phyloP scores from a whole-genome alignment of 2,888 invertebrate genomes.

The Eretmocerus hayati region DNA sequence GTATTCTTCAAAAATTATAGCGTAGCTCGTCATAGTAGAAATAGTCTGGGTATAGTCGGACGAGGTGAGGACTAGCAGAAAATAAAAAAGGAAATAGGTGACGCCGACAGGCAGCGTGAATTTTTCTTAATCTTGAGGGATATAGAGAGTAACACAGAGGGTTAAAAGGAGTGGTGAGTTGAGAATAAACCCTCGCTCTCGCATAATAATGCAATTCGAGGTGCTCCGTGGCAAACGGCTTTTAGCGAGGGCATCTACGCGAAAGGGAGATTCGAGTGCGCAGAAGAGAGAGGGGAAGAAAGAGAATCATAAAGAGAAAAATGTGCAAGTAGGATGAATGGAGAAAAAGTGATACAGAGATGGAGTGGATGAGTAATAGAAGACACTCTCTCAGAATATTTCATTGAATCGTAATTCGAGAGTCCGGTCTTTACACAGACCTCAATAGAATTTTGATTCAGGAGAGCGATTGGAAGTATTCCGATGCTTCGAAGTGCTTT shows the following conservation, averaged over 20 bases:
- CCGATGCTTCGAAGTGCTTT: too few species aligned
- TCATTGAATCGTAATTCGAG: constrained; percentile 3
- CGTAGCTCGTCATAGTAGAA: too few species aligned
- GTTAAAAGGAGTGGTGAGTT: background rate
- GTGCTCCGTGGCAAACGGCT: constrained; percentile 31
- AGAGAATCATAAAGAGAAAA: constrained; percentile 16
- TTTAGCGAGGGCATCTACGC: constrained; percentile 7
- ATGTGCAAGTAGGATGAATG: constrained; percentile 21
- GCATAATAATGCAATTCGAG: constrained; percentile 30
- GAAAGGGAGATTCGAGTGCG: background rate
- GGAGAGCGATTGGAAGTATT: too few species aligned
- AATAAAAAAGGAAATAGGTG: background rate
- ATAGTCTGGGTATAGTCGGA: background rate
- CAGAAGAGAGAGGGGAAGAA: background rate
- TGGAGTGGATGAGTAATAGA: constrained; percentile 8
- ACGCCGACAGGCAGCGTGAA: background rate
- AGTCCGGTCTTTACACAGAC: too few species aligned
- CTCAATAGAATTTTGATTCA: too few species aligned
- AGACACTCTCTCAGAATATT: constrained; percentile 12
- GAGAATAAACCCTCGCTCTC: constrained; percentile 19
- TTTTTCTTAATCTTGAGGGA: constrained; percentile 17
- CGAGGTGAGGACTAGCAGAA: background rate
- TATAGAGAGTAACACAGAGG: background rate
- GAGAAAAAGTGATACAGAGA: constrained; percentile 17
- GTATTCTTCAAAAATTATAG: too few species aligned